phyloP scores from a whole-genome alignment of 2,113 vertebrate species.

The Pelodiscus sinensis region DNA sequence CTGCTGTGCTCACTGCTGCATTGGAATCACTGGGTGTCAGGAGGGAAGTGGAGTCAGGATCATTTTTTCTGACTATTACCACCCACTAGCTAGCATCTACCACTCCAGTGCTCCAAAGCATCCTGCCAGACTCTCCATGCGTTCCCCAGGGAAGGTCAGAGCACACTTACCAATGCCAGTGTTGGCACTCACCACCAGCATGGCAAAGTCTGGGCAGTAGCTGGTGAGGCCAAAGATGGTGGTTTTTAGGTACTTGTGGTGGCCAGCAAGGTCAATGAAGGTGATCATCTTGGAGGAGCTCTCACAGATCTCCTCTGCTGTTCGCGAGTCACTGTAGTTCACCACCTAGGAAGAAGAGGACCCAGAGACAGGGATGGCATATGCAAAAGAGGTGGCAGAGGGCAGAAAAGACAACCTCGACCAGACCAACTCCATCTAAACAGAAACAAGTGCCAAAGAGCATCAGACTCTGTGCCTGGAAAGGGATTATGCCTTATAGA shows the following conservation, averaged over 20 bases:
- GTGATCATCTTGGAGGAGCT: conserved; percentile 99
- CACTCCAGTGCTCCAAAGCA: background rate
- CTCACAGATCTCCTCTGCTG: conserved; percentile 98
- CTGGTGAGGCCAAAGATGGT: conserved; percentile 99
- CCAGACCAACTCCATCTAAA: background rate
- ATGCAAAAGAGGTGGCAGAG: background rate
- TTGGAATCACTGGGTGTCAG: background rate
- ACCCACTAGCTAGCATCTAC: background rate
- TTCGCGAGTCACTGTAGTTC: conserved; percentile 98
- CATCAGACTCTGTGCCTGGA: background rate
- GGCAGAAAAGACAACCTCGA: background rate
- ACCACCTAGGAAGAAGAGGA: conserved; percentile 84
- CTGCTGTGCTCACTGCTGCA: background rate
- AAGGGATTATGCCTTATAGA: conserved; percentile 30
- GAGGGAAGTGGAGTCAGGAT: background rate
- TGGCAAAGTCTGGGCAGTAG: conserved; percentile 98
- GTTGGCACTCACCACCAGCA: conserved; percentile 97
- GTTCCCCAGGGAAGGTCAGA: background rate
- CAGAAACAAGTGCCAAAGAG: background rate
- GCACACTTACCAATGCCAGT: conserved; percentile 91
- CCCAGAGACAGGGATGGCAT: background rate
- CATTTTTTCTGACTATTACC: background rate
- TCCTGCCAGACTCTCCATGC: background rate
- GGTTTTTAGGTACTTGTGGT: conserved; percentile 98
- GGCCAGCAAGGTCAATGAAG: conserved; percentile 97